Percentiles rank a stretch among this genome's conserved stretches.
phyloP scores from a whole-genome alignment of 1,140 invertebrate genomes.

The Pogonognathellus flavescens region DNA sequence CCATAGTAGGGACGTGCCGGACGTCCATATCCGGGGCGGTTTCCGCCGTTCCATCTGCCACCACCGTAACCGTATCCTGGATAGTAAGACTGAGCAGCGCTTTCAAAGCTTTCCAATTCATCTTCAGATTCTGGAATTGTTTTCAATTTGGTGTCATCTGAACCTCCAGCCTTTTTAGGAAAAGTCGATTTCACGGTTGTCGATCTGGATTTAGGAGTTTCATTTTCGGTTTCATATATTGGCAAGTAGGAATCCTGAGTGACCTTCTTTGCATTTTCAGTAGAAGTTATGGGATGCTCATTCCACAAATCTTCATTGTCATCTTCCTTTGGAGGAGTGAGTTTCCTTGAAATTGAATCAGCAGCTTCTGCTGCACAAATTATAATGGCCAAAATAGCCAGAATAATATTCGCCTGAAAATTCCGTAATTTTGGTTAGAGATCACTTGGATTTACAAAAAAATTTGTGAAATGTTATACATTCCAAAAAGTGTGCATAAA shows the following conservation, averaged over 20 bases:
- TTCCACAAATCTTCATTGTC: background rate
- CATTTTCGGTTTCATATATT: background rate
- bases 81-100: conserved; percentile 15
- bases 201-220: background rate
- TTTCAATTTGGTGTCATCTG: background rate
- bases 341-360: background rate
- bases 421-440: background rate
- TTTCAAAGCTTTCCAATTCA: conserved; percentile 1
- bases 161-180: background rate
- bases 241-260: conserved; percentile 25
- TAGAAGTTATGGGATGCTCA: background rate
- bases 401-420: background rate
- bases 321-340: conserved; percentile 16
- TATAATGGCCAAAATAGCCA: background rate
- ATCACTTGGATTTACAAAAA: too few relatives aligned
- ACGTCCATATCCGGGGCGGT: background rate
- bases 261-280: background rate
- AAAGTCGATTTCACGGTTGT: background rate
- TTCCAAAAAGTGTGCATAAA: background rate
- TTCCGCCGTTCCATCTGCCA: background rate
- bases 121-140: conserved; percentile 11
- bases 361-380: background rate
- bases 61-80: background rate
- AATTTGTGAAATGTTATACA: background rate
- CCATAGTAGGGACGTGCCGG: background rate